These are phyloP conservation scores for Euschistus heros DNA, from an alignment of 1,140 invertebrate genomes.

Conservation along the genomic window DNA sequence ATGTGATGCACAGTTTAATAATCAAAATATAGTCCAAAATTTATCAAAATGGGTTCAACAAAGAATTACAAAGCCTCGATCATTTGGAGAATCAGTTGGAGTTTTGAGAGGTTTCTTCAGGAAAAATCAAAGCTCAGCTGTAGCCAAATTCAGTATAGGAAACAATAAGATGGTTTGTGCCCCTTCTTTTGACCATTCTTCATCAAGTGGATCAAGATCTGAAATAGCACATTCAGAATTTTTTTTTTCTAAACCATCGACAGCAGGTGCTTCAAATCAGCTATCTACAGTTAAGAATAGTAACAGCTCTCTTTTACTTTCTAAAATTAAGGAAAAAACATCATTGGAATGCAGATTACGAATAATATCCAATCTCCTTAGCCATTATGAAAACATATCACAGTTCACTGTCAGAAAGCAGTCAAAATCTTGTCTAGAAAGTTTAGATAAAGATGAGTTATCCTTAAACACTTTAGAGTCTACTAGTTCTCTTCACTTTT, in stretches of 20 bases:
- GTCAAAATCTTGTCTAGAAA: constrained; percentile 7
- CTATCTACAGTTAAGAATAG: too few species aligned
- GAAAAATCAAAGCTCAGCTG: constrained; percentile 1
- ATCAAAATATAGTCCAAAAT: constrained; percentile 51
- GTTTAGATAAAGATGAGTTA: not conserved
- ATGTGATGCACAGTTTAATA: constrained; percentile 67
- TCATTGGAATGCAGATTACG: not conserved
- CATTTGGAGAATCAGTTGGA: constrained; percentile 62
- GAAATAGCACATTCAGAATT: too few species aligned
- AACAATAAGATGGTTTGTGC: too few species aligned
- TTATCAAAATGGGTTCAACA: constrained; percentile 74
- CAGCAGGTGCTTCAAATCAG: too few species aligned
- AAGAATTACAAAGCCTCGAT: constrained; percentile 49
- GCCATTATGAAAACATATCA: not conserved
- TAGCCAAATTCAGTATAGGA: too few species aligned
- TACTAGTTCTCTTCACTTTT: not conserved
- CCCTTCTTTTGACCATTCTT: too few species aligned
- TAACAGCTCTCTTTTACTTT: too few species aligned
- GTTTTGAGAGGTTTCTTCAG: constrained; percentile 64
- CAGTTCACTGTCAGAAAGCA: too few species aligned
- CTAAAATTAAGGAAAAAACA: not conserved
- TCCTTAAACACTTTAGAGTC: not conserved
- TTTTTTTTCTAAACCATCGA: too few species aligned
- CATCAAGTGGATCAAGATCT: too few species aligned
- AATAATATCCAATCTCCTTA: not conserved